Conservation (phyloP, 2,113 vertebrate genomes). For the Petrocephalus microphthalmus region DNA sequence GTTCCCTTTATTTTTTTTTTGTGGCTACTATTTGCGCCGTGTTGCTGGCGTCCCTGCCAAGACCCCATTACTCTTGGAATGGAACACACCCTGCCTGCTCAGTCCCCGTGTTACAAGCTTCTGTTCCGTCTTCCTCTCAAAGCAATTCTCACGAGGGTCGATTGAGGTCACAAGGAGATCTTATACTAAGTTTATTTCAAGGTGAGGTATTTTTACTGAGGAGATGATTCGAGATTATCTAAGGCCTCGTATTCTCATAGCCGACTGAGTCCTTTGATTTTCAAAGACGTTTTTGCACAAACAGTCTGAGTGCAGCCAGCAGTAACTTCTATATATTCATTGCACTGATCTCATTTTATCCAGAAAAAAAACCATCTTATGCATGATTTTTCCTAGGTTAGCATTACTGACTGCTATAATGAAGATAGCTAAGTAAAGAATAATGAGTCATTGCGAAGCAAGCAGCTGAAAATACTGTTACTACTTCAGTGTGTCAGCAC, state of each 20-base stretch:
- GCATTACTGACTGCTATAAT: neutral
- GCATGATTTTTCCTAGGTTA: neutral
- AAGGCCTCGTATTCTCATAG: neutral
- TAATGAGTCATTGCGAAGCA: constrained; percentile 2
- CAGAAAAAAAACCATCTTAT: neutral
- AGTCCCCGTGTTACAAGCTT: neutral
- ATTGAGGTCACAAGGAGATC: neutral
- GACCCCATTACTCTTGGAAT: neutral
- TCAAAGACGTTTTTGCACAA: neutral
- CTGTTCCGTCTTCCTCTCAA: neutral
- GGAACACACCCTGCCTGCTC: neutral
- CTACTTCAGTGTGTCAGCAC: neutral
- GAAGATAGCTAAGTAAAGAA: neutral
- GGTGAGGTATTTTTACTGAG: neutral
- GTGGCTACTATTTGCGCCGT: neutral
- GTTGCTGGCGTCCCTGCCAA: neutral
- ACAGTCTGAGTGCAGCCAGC: neutral
- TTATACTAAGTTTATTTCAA: constrained; percentile 2
- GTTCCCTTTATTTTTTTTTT: neutral
- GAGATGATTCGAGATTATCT: neutral
- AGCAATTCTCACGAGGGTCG: neutral
- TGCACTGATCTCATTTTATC: neutral
- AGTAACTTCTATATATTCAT: neutral
- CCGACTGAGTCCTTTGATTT: neutral
- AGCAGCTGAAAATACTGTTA: constrained; percentile 8